A percentile compares a stretch with the other conserved stretches of the same genome.
These are phyloP conservation scores for Eciton burchellii DNA, from an alignment of 1,140 invertebrate species.

Conservation along the genomic window DNA sequence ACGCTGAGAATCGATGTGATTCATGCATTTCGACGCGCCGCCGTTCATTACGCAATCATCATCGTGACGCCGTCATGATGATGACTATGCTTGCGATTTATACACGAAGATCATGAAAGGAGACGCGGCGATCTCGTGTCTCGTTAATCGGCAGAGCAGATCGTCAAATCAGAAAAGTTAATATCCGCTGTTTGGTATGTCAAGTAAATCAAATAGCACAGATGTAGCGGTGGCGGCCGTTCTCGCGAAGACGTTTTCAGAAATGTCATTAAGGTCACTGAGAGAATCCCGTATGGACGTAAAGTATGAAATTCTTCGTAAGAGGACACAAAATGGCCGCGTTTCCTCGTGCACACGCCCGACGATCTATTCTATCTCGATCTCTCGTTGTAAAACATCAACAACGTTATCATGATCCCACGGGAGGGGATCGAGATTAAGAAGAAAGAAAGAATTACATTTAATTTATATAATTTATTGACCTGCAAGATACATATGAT, in stretches of 20 bases:
- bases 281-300: neutral
- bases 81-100: neutral
- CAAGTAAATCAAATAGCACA: no score
- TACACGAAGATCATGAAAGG: slow-evolving; percentile 10
- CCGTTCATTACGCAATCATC: slow-evolving; percentile 10
- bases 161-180: neutral
- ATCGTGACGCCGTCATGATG: neutral
- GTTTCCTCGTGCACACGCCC: neutral
- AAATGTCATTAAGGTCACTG: neutral
- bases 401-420: neutral
- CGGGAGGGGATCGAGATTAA: neutral
- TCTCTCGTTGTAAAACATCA: neutral
- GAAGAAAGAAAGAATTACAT: no score
- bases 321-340: neutral
- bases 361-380: slow-evolving; percentile 24
- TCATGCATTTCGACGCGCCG: slow-evolving; percentile 53
- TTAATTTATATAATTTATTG: no score
- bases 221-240: neutral
- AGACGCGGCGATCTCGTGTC: slow-evolving; percentile 6
- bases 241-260: neutral
- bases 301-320: neutral
- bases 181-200: no score
- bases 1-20: slow-evolving; percentile 60
- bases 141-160: neutral
- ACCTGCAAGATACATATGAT: neutral